Percentiles rank a stretch among this genome's conserved stretches.
Evolutionary conservation across 37 sponge, comb jelly and placozoan species (phyloP).

Genomic region (Aplysina aerophoba): DNA sequence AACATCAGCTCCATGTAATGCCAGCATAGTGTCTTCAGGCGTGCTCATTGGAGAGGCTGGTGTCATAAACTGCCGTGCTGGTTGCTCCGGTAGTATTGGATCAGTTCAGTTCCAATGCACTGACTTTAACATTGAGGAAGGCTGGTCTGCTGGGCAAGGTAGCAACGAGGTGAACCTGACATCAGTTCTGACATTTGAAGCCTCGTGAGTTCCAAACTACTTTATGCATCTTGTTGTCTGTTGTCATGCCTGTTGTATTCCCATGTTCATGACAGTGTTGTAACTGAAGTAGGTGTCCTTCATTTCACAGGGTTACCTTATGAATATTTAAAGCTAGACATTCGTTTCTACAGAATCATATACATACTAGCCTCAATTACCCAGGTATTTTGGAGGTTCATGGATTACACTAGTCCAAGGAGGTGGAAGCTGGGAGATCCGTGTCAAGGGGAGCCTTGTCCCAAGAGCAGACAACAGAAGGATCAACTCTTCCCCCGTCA

Average conservation of each 20-base stretch:
- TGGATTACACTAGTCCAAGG: slow-evolving; percentile 26
- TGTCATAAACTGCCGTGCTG: not conserved
- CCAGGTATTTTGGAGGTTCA: not conserved
- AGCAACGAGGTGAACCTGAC: not conserved
- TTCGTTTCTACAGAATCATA: too few relatives aligned
- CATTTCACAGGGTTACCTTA: too few relatives aligned
- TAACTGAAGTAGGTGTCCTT: too few relatives aligned
- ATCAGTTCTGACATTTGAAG: slow-evolving; percentile 9
- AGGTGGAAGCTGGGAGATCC: slow-evolving; percentile 41
- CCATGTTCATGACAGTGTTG: too few relatives aligned
- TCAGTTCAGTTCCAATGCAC: slow-evolving; percentile 21
- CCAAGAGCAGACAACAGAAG: slow-evolving; percentile 52
- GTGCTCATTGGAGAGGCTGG: not conserved
- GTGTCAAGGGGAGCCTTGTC: slow-evolving; percentile 34
- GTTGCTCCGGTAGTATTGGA: slow-evolving; percentile 28
- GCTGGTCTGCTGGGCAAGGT: slow-evolving; percentile 26
- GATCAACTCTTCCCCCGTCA: slow-evolving; percentile 59
- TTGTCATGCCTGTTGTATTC: too few relatives aligned
- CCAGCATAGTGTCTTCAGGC: not conserved
- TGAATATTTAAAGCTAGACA: too few relatives aligned
- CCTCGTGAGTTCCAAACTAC: slow-evolving; percentile 13
- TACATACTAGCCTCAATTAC: too few relatives aligned
- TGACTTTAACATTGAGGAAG: slow-evolving; percentile 31
- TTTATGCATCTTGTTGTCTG: not conserved
- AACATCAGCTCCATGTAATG: not conserved